These are phyloP conservation scores for Ricordea florida DNA, from an alignment of 92 coral and sea anemone species.

Conservation along the genomic window DNA sequence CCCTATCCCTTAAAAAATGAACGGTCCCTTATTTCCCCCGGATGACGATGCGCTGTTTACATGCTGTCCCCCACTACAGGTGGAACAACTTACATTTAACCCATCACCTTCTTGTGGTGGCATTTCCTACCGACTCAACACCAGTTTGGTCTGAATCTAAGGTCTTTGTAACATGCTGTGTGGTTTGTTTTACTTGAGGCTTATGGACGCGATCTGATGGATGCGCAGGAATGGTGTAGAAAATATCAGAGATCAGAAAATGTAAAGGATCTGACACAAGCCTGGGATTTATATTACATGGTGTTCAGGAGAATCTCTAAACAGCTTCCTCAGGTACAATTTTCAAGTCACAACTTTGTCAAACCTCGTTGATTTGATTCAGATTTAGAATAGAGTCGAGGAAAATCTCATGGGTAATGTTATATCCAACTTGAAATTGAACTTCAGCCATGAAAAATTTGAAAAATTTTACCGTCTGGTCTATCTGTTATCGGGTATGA, in stretches of 20 bases:
- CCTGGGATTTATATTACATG: conserved; percentile 94
- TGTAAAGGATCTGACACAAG: conserved; percentile 95
- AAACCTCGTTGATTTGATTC: too few relatives aligned
- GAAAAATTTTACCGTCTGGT: too few relatives aligned
- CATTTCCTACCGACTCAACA: too few relatives aligned
- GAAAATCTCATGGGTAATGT: too few relatives aligned
- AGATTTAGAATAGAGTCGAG: too few relatives aligned
- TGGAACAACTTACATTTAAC: not conserved
- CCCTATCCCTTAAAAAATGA: too few relatives aligned
- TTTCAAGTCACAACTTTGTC: not conserved
- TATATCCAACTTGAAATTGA: too few relatives aligned
- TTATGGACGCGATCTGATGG: conserved; percentile 97
- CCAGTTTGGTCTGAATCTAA: not conserved
- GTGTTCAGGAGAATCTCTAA: conserved; percentile 95
- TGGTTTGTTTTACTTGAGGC: conserved; percentile 43
- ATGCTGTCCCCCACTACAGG: not conserved
- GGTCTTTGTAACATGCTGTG: not conserved
- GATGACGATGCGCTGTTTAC: not conserved
- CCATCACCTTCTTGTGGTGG: not conserved
- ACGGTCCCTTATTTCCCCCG: not conserved
- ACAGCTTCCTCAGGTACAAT: conserved; percentile 89
- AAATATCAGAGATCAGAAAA: conserved; percentile 92
- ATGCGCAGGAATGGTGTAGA: conserved; percentile 99
- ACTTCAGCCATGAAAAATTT: too few relatives aligned
- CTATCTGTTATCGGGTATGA: too few relatives aligned